Evolutionary conservation across 64 coral and sea anemone genomes (phyloP).

Genomic region (Anthopleura sola): DNA sequence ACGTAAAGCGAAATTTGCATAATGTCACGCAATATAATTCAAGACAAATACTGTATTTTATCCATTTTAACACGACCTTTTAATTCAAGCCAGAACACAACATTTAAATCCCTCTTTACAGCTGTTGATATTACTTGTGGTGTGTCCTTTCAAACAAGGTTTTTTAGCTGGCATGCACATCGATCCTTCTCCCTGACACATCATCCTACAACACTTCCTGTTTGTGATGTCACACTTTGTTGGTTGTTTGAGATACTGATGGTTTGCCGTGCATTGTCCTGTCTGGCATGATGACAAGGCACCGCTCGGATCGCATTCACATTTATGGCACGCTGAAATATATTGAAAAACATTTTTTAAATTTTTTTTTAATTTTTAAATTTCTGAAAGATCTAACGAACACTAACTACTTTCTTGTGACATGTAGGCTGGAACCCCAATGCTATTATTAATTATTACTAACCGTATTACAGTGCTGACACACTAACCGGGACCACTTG

Average conservation of each 20-base stretch:
- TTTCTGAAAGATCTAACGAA: too few relatives aligned
- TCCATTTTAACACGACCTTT: too few relatives aligned
- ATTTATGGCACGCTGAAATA: constrained; percentile 40
- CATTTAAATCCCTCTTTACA: constrained; percentile 62
- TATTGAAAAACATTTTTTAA: background rate
- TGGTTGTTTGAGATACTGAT: constrained; percentile 10
- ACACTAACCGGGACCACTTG: too few relatives aligned
- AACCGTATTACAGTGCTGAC: too few relatives aligned
- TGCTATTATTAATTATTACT: too few relatives aligned
- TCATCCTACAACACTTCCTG: constrained; percentile 43
- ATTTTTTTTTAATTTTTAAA: too few relatives aligned
- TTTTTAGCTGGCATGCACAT: constrained; percentile 39
- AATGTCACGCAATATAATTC: too few relatives aligned
- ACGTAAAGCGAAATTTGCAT: too few relatives aligned
- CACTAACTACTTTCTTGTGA: too few relatives aligned
- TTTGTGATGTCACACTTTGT: constrained; percentile 17
- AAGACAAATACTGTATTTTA: too few relatives aligned
- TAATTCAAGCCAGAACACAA: background rate
- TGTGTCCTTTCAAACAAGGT: constrained; percentile 35
- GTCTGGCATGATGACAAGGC: constrained; percentile 54
- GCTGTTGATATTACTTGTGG: background rate
- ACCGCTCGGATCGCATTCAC: constrained; percentile 47
- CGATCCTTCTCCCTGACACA: constrained; percentile 35
- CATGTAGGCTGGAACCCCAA: too few relatives aligned
- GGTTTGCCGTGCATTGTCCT: constrained; percentile 35